Conservation (phyloP, 2,113 vertebrate genomes). For the Hippoglossus stenolepis region DNA sequence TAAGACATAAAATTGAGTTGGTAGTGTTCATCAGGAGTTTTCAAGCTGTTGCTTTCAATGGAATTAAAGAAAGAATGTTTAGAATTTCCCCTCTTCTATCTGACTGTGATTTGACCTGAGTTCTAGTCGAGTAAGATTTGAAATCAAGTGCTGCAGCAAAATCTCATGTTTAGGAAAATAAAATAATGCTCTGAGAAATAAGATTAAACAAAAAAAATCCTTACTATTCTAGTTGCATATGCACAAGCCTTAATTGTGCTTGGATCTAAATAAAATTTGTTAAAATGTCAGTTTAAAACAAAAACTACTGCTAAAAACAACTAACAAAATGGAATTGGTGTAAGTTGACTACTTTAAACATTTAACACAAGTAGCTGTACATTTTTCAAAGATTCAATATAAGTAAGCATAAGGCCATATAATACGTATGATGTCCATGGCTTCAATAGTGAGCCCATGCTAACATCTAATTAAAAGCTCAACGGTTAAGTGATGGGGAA, state of each 20-base stretch:
- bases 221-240: neutral
- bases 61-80: conserved; percentile 13
- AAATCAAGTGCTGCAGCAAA: neutral
- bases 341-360: no score
- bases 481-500: neutral
- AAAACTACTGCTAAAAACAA: no score
- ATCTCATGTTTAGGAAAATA: neutral
- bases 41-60: conserved; percentile 68
- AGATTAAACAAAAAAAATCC: neutral
- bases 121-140: neutral
- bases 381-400: no score
- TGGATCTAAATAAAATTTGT: neutral
- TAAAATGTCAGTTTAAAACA: no score
- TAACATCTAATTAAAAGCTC: neutral
- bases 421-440: neutral
- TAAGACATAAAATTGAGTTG: conserved; percentile 10
- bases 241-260: neutral
- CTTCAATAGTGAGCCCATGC: neutral
- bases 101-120: neutral
- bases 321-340: no score
- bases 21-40: neutral
- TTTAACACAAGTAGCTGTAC: no score
- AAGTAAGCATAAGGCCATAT: no score
- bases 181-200: neutral
- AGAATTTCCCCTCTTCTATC: neutral